Evolutionary conservation across 2,888 invertebrate species (phyloP).

Genomic region (Tipula unca): DNA sequence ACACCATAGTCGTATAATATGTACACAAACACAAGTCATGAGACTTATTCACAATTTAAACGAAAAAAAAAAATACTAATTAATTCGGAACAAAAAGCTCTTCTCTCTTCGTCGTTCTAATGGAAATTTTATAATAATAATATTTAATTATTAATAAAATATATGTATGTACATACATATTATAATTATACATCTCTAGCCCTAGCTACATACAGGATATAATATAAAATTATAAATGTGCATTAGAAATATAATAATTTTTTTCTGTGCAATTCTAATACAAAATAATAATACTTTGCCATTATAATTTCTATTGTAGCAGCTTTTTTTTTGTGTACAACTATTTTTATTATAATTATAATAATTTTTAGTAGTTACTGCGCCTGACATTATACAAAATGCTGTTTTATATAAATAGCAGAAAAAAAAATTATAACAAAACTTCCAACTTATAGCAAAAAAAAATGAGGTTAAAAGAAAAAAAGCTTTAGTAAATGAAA

Average conservation of each 20-base stretch:
- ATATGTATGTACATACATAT: not conserved
- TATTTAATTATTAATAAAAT: not conserved
- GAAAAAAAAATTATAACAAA: not conserved
- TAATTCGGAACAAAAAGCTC: not conserved
- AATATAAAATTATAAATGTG: not conserved
- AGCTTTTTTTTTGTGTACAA: not conserved
- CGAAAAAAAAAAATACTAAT: not conserved
- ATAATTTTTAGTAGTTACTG: conserved; percentile 9
- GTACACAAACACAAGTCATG: not conserved
- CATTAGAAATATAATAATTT: not conserved
- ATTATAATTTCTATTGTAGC: conserved; percentile 8
- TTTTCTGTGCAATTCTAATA: not conserved
- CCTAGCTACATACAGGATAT: not conserved
- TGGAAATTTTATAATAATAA: not conserved
- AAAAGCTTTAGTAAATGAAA: conserved; percentile 14
- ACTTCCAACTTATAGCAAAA: not conserved
- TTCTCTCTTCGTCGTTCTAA: not conserved
- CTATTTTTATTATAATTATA: conserved; percentile 8
- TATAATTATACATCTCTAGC: not conserved
- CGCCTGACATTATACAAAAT: conserved; percentile 8
- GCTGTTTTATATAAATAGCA: conserved; percentile 8
- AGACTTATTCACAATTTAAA: not conserved
- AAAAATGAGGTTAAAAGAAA: conserved; percentile 8
- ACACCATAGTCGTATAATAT: not conserved
- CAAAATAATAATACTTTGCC: not conserved